phyloP scores from a whole-genome alignment of 2,888 invertebrate genomes.

The Bombylius discolor region DNA sequence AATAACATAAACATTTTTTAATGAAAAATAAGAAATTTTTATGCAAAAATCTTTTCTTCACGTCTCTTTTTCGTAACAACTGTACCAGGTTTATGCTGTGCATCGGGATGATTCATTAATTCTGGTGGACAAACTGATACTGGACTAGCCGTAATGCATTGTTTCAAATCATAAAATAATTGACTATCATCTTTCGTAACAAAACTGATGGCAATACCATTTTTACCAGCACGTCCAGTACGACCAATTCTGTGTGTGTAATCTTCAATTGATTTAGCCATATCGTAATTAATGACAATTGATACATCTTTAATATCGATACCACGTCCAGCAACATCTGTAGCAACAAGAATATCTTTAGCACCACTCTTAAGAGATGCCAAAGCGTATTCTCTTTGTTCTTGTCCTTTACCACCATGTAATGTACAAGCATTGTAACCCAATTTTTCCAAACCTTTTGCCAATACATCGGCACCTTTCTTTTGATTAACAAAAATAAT shows the following conservation, averaged over 20 bases:
- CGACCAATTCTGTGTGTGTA: constrained; percentile 97
- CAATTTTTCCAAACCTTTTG: constrained; percentile 91
- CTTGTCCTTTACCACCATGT: constrained; percentile 99
- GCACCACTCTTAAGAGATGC: constrained; percentile 90
- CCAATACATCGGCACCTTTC: constrained; percentile 96
- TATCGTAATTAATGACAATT: constrained; percentile 98
- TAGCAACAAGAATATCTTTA: constrained; percentile 97
- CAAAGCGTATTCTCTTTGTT: constrained; percentile 96
- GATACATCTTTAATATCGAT: constrained; percentile 99
- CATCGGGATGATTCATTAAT: constrained; percentile 94
- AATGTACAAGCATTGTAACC: constrained; percentile 93
- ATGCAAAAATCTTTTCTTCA: constrained; percentile 92
- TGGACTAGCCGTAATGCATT: constrained; percentile 74
- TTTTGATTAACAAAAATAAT: constrained; percentile 99
- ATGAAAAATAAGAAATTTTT: constrained; percentile 21
- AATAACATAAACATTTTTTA: too few relatives aligned
- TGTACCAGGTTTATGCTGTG: constrained; percentile 93
- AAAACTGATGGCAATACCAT: constrained; percentile 91
- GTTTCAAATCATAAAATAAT: constrained; percentile 95
- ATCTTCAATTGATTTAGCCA: constrained; percentile 98
- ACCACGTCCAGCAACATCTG: constrained; percentile 99
- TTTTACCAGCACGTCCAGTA: constrained; percentile 97
- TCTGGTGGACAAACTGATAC: constrained; percentile 93
- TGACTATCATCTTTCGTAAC: constrained; percentile 92
- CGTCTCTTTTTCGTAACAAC: constrained; percentile 86